These are phyloP conservation scores for Anguilla megastoma DNA, from an alignment of 2,797 vertebrate species.

Conservation along the genomic window DNA sequence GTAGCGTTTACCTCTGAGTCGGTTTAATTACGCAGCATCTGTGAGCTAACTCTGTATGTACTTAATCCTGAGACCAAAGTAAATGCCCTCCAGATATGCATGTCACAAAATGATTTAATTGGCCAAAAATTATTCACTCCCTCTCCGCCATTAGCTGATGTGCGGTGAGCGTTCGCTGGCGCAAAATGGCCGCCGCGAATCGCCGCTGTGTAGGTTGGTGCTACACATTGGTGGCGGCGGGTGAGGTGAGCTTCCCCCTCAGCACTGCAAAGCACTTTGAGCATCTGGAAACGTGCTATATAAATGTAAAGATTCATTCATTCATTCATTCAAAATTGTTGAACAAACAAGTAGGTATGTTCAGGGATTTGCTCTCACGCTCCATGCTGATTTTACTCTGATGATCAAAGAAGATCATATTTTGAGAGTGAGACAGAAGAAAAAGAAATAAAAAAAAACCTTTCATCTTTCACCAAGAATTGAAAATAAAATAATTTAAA, in stretches of 20 bases:
- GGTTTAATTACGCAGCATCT: constrained; percentile 19
- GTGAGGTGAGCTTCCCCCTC: too few relatives aligned
- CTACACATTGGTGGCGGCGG: too few relatives aligned
- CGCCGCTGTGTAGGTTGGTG: too few relatives aligned
- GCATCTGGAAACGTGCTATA: too few relatives aligned
- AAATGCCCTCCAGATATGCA: neutral
- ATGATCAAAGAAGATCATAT: neutral
- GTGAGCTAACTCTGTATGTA: neutral
- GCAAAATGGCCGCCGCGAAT: too few relatives aligned
- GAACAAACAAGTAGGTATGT: neutral
- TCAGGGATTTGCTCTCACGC: neutral
- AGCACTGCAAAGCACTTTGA: too few relatives aligned
- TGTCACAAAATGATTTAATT: neutral
- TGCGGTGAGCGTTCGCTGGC: too few relatives aligned
- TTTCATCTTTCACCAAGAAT: neutral
- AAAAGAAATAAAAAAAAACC: neutral
- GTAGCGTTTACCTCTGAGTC: constrained; percentile 11
- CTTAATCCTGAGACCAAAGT: constrained; percentile 9
- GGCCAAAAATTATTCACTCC: neutral
- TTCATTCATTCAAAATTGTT: neutral
- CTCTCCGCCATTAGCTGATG: too few relatives aligned
- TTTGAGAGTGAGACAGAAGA: neutral
- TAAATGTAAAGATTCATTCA: too few relatives aligned
- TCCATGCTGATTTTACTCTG: neutral
- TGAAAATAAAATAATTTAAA: neutral